phyloP scores from a whole-genome alignment of 1,140 invertebrate species.

The Procambarus clarkii region DNA sequence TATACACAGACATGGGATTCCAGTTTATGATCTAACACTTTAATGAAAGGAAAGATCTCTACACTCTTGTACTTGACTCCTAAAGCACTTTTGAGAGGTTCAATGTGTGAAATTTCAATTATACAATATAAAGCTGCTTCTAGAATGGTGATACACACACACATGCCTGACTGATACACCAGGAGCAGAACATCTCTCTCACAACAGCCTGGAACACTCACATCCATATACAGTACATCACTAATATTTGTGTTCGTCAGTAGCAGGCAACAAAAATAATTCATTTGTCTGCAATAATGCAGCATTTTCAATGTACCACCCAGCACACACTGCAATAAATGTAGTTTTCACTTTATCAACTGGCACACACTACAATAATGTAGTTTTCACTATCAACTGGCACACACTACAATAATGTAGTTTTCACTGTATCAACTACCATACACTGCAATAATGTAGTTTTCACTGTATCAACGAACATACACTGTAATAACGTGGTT shows the following conservation, averaged over 20 bases:
- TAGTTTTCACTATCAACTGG: too few species aligned
- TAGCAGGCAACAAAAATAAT: conserved; percentile 17
- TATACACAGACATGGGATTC: conserved; percentile 66
- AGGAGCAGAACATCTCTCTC: neutral
- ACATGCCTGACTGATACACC: conserved; percentile 38
- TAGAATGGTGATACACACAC: conserved; percentile 30
- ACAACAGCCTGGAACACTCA: conserved; percentile 28
- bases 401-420: too few species aligned
- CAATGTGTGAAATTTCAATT: conserved; percentile 56
- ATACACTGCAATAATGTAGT: too few species aligned
- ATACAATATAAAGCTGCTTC: conserved; percentile 60
- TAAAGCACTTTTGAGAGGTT: conserved; percentile 70
- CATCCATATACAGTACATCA: conserved; percentile 36
- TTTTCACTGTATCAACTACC: too few species aligned
- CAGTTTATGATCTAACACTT: conserved; percentile 45
- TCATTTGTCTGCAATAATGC: conserved; percentile 23
- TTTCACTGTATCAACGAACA: too few species aligned
- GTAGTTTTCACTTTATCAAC: too few species aligned
- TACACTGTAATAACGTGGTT: too few species aligned
- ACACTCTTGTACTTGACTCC: conserved; percentile 67
- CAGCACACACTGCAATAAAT: neutral
- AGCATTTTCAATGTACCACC: neutral
- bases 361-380: too few species aligned
- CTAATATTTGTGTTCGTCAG: conserved; percentile 29
- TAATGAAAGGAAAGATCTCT: conserved; percentile 47